phyloP scores from a whole-genome alignment of 2,113 vertebrate genomes.

The Pogona vitticeps region DNA sequence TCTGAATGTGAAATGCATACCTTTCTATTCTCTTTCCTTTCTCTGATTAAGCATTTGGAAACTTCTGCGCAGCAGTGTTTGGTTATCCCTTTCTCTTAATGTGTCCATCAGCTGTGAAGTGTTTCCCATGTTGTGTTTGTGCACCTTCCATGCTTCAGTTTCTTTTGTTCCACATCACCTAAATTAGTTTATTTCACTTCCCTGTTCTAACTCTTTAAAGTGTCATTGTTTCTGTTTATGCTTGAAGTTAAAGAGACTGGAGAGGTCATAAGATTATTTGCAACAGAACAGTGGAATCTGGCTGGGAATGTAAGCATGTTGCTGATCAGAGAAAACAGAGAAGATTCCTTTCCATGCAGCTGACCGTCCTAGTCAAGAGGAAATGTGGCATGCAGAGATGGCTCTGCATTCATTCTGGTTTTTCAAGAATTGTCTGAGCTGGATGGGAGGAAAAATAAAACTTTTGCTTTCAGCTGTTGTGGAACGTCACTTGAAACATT shows the following conservation, averaged over 20 bases:
- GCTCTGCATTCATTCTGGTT: neutral
- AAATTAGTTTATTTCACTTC: neutral
- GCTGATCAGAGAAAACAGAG: neutral
- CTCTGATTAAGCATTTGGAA: neutral
- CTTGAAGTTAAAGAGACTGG: neutral
- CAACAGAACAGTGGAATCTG: neutral
- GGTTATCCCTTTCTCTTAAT: neutral
- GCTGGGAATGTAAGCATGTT: neutral
- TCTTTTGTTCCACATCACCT: neutral
- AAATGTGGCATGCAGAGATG: neutral
- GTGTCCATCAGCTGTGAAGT: neutral
- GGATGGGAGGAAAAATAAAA: neutral
- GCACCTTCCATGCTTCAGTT: neutral
- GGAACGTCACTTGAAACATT: neutral
- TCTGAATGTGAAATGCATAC: neutral
- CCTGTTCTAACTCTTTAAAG: neutral
- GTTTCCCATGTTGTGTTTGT: neutral
- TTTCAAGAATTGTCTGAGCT: neutral
- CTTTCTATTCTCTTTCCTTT: neutral
- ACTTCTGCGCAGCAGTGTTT: neutral
- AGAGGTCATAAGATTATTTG: neutral
- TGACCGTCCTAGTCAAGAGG: neutral
- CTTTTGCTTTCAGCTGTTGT: neutral
- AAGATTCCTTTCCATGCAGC: neutral
- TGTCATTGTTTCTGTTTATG: neutral